Percentiles rank a stretch among this genome's conserved stretches.
phyloP scores from a whole-genome alignment of 2,888 invertebrate species.

The Melieria omissa region DNA sequence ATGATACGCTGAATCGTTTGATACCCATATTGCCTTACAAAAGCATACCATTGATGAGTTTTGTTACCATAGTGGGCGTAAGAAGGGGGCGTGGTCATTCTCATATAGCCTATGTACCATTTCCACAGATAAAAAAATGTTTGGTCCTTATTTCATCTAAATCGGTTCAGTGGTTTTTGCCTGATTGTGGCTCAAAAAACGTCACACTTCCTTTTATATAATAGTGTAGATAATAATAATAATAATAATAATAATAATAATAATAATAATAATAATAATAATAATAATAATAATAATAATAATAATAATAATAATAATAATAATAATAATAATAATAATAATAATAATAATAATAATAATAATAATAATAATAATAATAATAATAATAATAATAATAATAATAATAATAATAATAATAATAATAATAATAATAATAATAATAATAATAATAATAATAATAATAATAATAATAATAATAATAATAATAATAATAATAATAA shows the following conservation, averaged over 20 bases:
- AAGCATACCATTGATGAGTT: too few relatives aligned
- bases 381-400: slow-evolving; percentile 4
- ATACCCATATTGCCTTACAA: too few relatives aligned
- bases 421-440: slow-evolving; percentile 4
- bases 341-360: slow-evolving; percentile 4
- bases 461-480: slow-evolving; percentile 4
- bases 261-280: slow-evolving; percentile 4
- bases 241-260: slow-evolving; percentile 4
- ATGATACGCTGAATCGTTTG: too few relatives aligned
- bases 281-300: slow-evolving; percentile 4
- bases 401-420: slow-evolving; percentile 4
- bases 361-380: slow-evolving; percentile 4
- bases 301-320: slow-evolving; percentile 4
- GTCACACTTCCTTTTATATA: too few relatives aligned
- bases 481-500: slow-evolving; percentile 4
- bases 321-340: slow-evolving; percentile 4
- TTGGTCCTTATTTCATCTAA: too few relatives aligned
- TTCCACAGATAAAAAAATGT: too few relatives aligned
- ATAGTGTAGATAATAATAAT: not conserved
- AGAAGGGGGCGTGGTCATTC: too few relatives aligned
- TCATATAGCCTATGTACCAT: too few relatives aligned
- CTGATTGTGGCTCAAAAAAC: too few relatives aligned
- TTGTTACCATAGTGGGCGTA: too few relatives aligned
- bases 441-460: slow-evolving; percentile 4
- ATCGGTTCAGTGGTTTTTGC: too few relatives aligned